These are phyloP conservation scores for Adelges cooleyi DNA, from an alignment of 1,140 invertebrate genomes.

Conservation along the genomic window DNA sequence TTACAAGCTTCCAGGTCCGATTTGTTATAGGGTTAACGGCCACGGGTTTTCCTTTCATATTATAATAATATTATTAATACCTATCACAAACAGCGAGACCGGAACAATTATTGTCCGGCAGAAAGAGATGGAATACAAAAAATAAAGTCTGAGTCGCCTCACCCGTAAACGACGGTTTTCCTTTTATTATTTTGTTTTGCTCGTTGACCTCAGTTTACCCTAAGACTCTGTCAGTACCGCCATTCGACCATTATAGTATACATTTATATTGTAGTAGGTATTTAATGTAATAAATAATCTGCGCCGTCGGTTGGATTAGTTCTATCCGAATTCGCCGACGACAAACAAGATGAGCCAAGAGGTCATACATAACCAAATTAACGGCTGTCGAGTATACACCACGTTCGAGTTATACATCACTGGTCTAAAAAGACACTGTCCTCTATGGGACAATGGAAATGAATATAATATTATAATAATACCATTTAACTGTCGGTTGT, in stretches of 20 bases:
- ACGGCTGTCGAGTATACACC: no score
- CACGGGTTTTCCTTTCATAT: not conserved
- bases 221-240: no score
- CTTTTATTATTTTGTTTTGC: no score
- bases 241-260: no score
- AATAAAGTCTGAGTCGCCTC: not conserved
- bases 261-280: not conserved
- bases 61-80: not conserved
- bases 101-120: no score
- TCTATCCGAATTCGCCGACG: not conserved
- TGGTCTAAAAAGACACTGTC: no score
- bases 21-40: not conserved
- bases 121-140: not conserved
- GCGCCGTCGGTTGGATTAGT: not conserved
- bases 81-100: no score
- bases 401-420: no score
- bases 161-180: not conserved
- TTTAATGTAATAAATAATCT: slow-evolving; percentile 17
- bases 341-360: not conserved
- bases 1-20: not conserved
- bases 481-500: no score
- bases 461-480: no score
- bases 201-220: slow-evolving; percentile 17
- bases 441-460: no score
- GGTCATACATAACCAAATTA: not conserved